Evolutionary conservation across 2,113 vertebrate species (phyloP).

Genomic region (Silurus glanis): DNA sequence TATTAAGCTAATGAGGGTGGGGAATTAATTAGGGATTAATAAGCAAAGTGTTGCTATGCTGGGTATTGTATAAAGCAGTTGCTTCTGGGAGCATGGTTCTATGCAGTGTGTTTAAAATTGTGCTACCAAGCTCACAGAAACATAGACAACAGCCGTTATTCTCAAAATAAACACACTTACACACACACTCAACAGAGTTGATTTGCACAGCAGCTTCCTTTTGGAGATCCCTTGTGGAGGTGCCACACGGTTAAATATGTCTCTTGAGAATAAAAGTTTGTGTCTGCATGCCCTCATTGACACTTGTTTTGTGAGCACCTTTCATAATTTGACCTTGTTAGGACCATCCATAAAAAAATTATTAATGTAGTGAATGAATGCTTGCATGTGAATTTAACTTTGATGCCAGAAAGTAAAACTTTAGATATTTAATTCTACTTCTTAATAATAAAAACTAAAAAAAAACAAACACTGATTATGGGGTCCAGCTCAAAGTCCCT

Average conservation of each 20-base stretch:
- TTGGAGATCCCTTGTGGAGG: not conserved
- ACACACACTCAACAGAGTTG: not conserved
- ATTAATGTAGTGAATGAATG: not conserved
- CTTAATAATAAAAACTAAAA: not conserved
- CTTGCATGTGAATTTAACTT: not conserved
- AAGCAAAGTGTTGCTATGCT: conserved; percentile 64
- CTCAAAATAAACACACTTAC: not conserved
- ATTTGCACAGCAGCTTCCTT: conserved; percentile 40
- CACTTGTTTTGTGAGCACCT: not conserved
- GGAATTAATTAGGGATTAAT: conserved; percentile 69
- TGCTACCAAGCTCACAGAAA: not conserved
- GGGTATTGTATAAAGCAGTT: conserved; percentile 60
- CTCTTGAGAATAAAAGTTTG: not conserved
- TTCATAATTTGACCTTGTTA: not conserved
- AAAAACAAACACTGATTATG: not conserved
- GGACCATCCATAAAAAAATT: not conserved
- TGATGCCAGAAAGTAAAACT: not conserved
- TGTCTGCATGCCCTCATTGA: not conserved
- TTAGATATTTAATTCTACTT: not conserved
- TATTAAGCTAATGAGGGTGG: conserved; percentile 60
- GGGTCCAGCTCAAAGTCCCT: not conserved
- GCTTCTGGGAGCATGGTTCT: not conserved
- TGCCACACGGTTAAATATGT: conserved; percentile 19
- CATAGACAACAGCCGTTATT: not conserved
- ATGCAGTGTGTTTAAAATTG: not conserved